A percentile compares a stretch with the other conserved stretches of the same genome.
Evolutionary conservation across 2,113 vertebrate species (phyloP).

Genomic region (Siphamia tubifer): DNA sequence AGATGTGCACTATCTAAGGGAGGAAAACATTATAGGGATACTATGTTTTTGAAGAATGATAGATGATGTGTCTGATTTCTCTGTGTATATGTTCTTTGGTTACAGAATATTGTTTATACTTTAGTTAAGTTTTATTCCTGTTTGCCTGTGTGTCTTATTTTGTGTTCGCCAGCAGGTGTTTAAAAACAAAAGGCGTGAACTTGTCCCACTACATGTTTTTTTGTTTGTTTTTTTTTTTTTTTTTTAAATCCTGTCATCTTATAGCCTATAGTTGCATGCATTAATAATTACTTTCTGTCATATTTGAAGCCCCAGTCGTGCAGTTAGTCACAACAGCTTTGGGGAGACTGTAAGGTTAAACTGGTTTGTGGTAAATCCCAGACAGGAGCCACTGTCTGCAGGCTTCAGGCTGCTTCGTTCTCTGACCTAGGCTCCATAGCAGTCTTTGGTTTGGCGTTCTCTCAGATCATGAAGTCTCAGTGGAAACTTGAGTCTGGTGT

Average conservation of each 20-base stretch:
- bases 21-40: not conserved
- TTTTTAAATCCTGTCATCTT: too few relatives aligned
- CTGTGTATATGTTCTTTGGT: not conserved
- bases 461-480: slow-evolving; percentile 10
- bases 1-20: not conserved
- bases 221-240: too few relatives aligned
- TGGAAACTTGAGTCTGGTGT: slow-evolving; percentile 52
- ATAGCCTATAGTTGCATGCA: not conserved
- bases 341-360: slow-evolving; percentile 2
- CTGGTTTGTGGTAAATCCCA: slow-evolving; percentile 42
- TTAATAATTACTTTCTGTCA: not conserved
- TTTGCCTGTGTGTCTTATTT: not conserved
- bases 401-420: slow-evolving; percentile 1
- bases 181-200: not conserved
- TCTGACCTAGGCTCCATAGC: slow-evolving; percentile 1
- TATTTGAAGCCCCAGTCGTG: slow-evolving; percentile 23
- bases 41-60: not conserved
- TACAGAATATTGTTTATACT: not conserved
- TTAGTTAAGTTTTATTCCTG: not conserved
- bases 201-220: not conserved
- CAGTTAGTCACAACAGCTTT: not conserved
- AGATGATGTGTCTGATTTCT: too few relatives aligned
- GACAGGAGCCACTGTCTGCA: slow-evolving; percentile 23
- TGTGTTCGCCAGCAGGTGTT: not conserved
- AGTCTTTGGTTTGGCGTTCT: slow-evolving; percentile 44